Percentiles rank a stretch among this genome's conserved stretches.
phyloP scores from a whole-genome alignment of 2,888 invertebrate genomes.

The Odontothrips loti region DNA sequence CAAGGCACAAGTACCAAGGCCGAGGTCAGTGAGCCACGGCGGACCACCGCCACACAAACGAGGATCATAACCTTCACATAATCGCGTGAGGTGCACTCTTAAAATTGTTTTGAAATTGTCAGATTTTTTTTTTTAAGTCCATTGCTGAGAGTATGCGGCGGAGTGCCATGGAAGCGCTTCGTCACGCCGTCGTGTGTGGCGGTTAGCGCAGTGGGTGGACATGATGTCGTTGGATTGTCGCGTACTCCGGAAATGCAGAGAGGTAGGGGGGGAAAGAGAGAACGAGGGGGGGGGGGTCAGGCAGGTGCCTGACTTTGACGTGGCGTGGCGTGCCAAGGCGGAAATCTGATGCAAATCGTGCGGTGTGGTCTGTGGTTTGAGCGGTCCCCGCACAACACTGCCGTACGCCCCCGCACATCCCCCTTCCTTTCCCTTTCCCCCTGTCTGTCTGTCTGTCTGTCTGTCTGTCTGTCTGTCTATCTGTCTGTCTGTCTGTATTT shows the following conservation, averaged over 20 bases:
- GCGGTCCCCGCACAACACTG: neutral
- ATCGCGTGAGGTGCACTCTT: no score
- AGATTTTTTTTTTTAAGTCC: no score
- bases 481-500: no score
- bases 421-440: neutral
- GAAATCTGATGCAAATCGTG: neutral
- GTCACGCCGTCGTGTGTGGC: neutral
- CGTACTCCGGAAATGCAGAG: neutral
- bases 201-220: neutral
- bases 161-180: neutral
- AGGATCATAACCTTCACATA: no score
- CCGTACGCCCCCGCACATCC: neutral
- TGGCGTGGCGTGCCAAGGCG: neutral
- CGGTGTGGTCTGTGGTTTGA: neutral
- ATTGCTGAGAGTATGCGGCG: no score
- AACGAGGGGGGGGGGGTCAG: neutral
- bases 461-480: no score
- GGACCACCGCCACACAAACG: no score
- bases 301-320: neutral
- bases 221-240: neutral
- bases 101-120: no score
- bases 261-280: neutral
- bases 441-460: neutral
- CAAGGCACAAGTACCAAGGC: no score
- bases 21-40: no score